Percentiles rank a stretch among this genome's conserved stretches.
phyloP scores from a whole-genome alignment of 2,888 invertebrate genomes.

The Eulithis testata region DNA sequence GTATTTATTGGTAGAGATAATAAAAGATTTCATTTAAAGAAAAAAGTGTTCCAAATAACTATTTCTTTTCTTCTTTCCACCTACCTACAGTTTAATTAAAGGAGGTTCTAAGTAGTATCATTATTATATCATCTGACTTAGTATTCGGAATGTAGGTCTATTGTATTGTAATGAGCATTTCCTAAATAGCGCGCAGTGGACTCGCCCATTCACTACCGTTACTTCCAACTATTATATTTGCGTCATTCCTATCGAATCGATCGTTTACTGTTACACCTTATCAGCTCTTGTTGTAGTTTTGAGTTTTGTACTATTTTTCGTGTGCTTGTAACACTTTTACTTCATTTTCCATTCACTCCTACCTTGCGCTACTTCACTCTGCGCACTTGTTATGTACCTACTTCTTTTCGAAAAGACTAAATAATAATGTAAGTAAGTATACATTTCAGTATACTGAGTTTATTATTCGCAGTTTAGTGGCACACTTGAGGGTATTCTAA shows the following conservation, averaged over 20 bases:
- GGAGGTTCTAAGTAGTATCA: conserved; percentile 30
- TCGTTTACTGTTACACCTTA: conserved; percentile 64
- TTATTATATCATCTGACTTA: conserved; percentile 39
- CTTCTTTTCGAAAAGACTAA: too few species aligned
- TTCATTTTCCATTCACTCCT: conserved; percentile 6
- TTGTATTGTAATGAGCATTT: conserved; percentile 50
- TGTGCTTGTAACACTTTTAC: conserved; percentile 4
- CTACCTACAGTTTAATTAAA: conserved; percentile 8
- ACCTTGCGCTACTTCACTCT: neutral
- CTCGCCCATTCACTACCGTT: conserved; percentile 59
- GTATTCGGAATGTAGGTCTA: conserved; percentile 42
- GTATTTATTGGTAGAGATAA: too few species aligned
- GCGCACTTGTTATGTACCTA: too few species aligned
- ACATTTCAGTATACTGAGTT: too few species aligned
- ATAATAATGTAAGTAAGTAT: too few species aligned
- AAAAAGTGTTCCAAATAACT: too few species aligned
- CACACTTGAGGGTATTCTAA: too few species aligned
- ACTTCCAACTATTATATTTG: conserved; percentile 32
- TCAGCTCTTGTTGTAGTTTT: conserved; percentile 52
- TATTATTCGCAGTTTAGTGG: too few species aligned
- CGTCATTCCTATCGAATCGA: conserved; percentile 53
- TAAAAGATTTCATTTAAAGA: too few species aligned
- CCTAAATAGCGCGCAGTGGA: conserved; percentile 48
- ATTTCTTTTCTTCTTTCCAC: neutral
- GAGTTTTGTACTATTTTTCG: conserved; percentile 17